These are phyloP conservation scores for Anseranas semipalmata DNA, from an alignment of 2,113 vertebrate species.

Conservation along the genomic window DNA sequence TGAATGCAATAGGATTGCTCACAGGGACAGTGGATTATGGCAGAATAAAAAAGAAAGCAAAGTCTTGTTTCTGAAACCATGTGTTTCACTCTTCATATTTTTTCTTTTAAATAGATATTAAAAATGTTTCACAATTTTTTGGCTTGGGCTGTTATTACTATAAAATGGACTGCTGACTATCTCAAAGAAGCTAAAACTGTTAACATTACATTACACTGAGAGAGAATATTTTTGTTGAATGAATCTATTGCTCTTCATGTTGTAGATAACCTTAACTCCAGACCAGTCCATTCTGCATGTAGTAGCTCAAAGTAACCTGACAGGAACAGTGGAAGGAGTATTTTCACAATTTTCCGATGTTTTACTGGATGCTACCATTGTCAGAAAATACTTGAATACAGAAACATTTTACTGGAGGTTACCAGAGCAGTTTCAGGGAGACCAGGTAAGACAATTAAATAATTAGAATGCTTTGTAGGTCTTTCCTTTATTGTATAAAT, in stretches of 20 bases:
- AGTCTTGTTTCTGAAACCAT: background rate
- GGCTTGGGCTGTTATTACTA: background rate
- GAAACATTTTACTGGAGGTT: conserved; percentile 91
- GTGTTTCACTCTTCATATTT: background rate
- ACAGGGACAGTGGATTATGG: fast-evolving
- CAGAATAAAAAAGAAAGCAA: background rate
- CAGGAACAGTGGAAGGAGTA: conserved; percentile 83
- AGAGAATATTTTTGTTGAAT: background rate
- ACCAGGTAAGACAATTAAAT: conserved; percentile 77
- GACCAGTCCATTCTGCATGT: conserved; percentile 72
- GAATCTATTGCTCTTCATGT: background rate
- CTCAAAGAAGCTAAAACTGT: background rate
- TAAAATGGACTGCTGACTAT: background rate
- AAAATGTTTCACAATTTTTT: background rate
- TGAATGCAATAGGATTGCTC: background rate
- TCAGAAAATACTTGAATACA: conserved; percentile 67
- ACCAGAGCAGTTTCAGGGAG: conserved; percentile 82
- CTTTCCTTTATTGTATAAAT: background rate
- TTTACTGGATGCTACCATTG: conserved; percentile 79
- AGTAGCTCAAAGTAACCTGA: conserved; percentile 85
- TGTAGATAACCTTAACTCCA: conserved; percentile 76
- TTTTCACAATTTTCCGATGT: conserved; percentile 80
- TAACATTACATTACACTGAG: background rate
- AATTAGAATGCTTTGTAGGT: background rate
- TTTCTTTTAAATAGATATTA: background rate